Percentiles rank a stretch among this genome's conserved stretches.
Conservation (phyloP, 2,113 vertebrate genomes). For the Saccopteryx bilineata region DNA sequence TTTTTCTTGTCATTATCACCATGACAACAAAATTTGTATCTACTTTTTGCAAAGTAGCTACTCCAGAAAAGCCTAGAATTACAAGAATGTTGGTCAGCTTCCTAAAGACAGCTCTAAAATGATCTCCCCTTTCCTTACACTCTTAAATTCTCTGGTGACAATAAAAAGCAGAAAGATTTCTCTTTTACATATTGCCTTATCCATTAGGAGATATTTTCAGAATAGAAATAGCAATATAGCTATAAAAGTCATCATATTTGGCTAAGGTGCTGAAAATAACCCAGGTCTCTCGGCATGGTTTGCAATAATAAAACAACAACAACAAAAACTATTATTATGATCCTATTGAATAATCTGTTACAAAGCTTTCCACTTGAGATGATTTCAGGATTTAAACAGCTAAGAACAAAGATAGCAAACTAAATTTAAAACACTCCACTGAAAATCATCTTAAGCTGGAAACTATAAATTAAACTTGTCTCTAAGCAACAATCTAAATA, state of each 20-base stretch:
- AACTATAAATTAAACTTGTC: conserved; percentile 85
- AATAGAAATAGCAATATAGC: conserved; percentile 69
- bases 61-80: conserved; percentile 74
- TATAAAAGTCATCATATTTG: conserved; percentile 77
- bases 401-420: conserved; percentile 72
- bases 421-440: conserved; percentile 77
- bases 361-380: conserved; percentile 59
- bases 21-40: conserved; percentile 71
- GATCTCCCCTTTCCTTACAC: conserved; percentile 67
- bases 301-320: conserved; percentile 57
- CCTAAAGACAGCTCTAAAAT: conserved; percentile 72
- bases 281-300: conserved; percentile 43
- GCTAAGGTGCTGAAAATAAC: conserved; percentile 73
- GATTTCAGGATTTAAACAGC: conserved; percentile 71
- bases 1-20: conserved; percentile 62
- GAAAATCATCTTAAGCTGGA: conserved; percentile 75
- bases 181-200: conserved; percentile 74
- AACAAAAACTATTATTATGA: conserved; percentile 71
- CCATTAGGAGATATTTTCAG: conserved; percentile 66
- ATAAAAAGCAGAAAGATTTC: conserved; percentile 64
- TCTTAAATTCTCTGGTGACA: conserved; percentile 76
- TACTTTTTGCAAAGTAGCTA: conserved; percentile 64
- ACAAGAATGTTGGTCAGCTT: conserved; percentile 71
- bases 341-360: conserved; percentile 61
- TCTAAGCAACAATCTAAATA: conserved; percentile 84